Evolutionary conservation across 2,113 vertebrate genomes (phyloP).

Genomic region (Xyliphius kryptos): DNA sequence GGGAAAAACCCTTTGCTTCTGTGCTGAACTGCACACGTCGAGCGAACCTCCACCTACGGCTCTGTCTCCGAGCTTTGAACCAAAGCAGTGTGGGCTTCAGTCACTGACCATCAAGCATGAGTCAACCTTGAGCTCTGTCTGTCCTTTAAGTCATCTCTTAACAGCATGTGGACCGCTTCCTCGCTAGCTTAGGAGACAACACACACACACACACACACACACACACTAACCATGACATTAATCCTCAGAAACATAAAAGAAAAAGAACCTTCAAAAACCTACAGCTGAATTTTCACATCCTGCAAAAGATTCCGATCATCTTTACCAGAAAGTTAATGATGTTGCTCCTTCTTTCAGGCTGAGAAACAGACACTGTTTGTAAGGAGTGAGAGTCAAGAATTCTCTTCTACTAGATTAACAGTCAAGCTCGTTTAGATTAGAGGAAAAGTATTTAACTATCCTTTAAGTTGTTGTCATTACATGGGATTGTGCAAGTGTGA

Average conservation of each 20-base stretch:
- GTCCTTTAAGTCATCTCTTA: constrained; percentile 16
- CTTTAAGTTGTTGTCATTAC: too few relatives aligned
- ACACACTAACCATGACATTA: constrained; percentile 35
- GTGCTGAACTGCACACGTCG: background rate
- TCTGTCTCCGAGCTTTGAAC: background rate
- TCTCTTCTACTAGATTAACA: background rate
- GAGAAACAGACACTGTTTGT: constrained; percentile 16
- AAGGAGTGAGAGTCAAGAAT: constrained; percentile 1
- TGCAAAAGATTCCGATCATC: constrained; percentile 10
- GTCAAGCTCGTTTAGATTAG: too few relatives aligned
- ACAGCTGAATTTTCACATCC: constrained; percentile 10
- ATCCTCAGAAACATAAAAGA: constrained; percentile 29
- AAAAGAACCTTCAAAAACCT: constrained; percentile 15
- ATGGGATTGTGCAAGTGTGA: too few relatives aligned
- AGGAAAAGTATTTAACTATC: too few relatives aligned
- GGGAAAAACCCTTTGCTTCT: background rate
- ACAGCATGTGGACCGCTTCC: constrained; percentile 13
- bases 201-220: constrained; percentile 34
- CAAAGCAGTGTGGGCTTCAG: background rate
- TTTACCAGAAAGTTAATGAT: constrained; percentile 18
- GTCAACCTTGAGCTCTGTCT: constrained; percentile 18
- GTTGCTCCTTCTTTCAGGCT: constrained; percentile 15
- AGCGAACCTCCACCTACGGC: background rate
- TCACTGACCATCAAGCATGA: constrained; percentile 7
- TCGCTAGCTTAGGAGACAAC: constrained; percentile 24